Percentiles rank a stretch among this genome's conserved stretches.
phyloP scores from a whole-genome alignment of 2,888 invertebrate species.

The Trachelus tabidus region DNA sequence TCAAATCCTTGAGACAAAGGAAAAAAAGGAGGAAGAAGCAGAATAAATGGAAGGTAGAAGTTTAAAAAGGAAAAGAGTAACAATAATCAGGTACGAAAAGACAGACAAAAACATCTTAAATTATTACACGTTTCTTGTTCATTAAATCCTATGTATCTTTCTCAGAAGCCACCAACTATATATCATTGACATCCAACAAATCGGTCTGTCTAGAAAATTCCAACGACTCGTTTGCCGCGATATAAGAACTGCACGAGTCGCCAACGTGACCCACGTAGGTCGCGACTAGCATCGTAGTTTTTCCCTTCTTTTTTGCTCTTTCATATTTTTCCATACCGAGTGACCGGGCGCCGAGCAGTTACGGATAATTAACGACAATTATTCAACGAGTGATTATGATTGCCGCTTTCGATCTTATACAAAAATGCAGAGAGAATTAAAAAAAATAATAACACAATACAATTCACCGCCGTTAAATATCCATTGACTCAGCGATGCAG shows the following conservation, averaged over 20 bases:
- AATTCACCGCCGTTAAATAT: neutral
- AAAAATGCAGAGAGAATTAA: neutral
- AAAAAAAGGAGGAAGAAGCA: neutral
- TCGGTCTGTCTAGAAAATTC: neutral
- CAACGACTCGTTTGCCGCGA: neutral
- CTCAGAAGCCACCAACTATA: neutral
- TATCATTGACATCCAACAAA: neutral
- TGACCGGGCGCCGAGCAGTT: neutral
- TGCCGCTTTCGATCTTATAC: neutral
- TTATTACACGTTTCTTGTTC: neutral
- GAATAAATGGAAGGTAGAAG: slow-evolving; percentile 1
- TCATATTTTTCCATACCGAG: neutral
- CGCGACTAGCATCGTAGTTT: neutral
- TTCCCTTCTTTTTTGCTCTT: neutral
- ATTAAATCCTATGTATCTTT: neutral
- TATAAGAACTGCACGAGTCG: neutral
- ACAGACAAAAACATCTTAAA: neutral
- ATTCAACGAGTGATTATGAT: neutral
- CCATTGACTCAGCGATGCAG: neutral
- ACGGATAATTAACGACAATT: neutral
- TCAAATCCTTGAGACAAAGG: neutral
- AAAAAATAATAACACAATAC: neutral
- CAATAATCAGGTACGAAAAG: neutral
- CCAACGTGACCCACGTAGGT: neutral
- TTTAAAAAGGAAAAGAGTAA: neutral